Base-by-base conservation (phyloP, 2,888 invertebrate species). In the Nomada hirtipes region DNA sequence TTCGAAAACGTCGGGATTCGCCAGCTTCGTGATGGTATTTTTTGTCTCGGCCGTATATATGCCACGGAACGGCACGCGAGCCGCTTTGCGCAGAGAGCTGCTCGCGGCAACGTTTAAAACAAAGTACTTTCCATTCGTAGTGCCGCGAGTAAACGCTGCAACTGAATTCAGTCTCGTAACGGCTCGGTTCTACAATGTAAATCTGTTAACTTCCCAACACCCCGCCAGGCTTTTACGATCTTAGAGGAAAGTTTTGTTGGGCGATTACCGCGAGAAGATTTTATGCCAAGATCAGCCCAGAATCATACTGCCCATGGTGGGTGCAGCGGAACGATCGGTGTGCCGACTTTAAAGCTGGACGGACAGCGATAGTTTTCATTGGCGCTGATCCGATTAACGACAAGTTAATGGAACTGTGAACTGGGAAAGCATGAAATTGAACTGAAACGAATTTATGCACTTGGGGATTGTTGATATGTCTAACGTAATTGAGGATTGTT, bases 51-150 rank as follows among this genome's bases (percentile, higher is more conserved):
- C 53, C 36, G 65, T 71, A 79, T 70, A 78, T 75, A 81, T 44
- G 50, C 73, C 52, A 59, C 26, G 68, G n/a, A 71, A 64, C 52
- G 67, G 69, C 18, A 57, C 44, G 36, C 53, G 53, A 57, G 42
- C 29, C 76, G 67, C 36, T 82, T 76, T 76, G 50, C 68, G 59
- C 47, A 42, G 59, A 20, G 61, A 53, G 52, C 55, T 15, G 78
- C 73, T 76, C 72, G 70, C 78, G 65, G 82, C 69, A 73, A 73
- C 72, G 82, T 82, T 84, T 84, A 59, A 82, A 82, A 84, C 78
- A 79, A 83, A 84, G 78, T 74, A 82, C 69, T 70, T 84, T 78
- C 82, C 65, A 70, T 73, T 78, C 73, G 63, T 53, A 36, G 53
- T n/a, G 13, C 57, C 67, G 61, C 63, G 76, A 71, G 76, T 82